phyloP scores from a whole-genome alignment of 1,140 invertebrate species.

The Thalassaphorura encarpata region DNA sequence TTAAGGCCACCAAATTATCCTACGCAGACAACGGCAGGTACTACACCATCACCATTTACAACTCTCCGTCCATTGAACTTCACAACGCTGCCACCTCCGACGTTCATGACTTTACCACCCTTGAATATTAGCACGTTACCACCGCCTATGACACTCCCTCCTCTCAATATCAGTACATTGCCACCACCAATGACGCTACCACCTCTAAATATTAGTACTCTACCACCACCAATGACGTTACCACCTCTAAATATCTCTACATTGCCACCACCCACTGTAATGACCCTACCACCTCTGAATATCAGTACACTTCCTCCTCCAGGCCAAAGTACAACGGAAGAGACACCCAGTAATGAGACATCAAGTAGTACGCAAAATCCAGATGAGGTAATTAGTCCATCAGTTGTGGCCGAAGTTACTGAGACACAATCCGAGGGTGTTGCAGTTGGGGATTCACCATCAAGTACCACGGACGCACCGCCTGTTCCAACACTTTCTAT shows the following conservation, averaged over 20 bases:
- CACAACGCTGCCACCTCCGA: too few species aligned
- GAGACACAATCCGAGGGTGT: too few species aligned
- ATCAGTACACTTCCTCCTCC: conserved; percentile 2
- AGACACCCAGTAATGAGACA: too few species aligned
- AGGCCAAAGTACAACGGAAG: too few species aligned
- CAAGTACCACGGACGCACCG: not conserved
- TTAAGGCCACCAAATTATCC: not conserved
- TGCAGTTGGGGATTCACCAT: too few species aligned
- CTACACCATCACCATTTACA: not conserved
- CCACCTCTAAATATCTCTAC: conserved; percentile 14
- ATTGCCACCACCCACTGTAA: too few species aligned
- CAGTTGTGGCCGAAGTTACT: too few species aligned
- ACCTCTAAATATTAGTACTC: conserved; percentile 4
- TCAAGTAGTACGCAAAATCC: too few species aligned
- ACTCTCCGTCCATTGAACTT: not conserved
- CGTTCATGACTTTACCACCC: conserved; percentile 14
- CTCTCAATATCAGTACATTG: conserved; percentile 1
- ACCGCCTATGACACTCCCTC: conserved; percentile 2
- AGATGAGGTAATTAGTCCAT: too few species aligned
- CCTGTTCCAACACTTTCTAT: not conserved
- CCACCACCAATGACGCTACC: conserved; percentile 6
- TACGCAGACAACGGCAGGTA: not conserved
- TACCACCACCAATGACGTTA: conserved; percentile 1
- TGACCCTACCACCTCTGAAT: too few species aligned
- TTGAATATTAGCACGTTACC: not conserved